Evolutionary conservation across 2,888 invertebrate species (phyloP).

Genomic region (Yponomeuta evonymella): DNA sequence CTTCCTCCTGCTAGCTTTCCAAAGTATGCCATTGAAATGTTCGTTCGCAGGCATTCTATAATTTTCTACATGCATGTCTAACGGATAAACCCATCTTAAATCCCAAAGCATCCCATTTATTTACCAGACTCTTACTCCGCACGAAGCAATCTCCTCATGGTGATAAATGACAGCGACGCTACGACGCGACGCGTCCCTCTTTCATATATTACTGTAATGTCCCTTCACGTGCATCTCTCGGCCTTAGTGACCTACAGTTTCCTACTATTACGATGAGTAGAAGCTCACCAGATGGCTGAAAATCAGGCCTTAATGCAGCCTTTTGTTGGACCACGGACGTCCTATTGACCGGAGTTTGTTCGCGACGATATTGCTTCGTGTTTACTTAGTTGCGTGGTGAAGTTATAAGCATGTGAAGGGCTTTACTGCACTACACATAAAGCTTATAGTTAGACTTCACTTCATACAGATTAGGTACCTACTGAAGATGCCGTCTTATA

Average conservation of each 20-base stretch:
- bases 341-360: background rate
- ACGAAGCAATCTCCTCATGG: conserved; percentile 28
- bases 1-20: no score
- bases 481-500: background rate
- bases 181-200: conserved; percentile 21
- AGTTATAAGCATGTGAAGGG: background rate
- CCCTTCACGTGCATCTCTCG: background rate
- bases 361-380: background rate
- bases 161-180: conserved; percentile 22
- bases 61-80: no score
- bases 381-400: background rate
- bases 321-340: background rate
- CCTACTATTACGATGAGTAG: background rate
- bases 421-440: background rate
- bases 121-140: conserved; percentile 1
- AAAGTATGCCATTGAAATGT: no score
- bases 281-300: background rate
- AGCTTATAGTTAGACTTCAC: background rate
- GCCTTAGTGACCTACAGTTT: background rate
- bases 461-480: background rate
- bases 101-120: background rate
- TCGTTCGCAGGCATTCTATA: no score
- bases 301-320: background rate
- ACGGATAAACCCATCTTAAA: background rate
- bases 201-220: conserved; percentile 32